phyloP scores from a whole-genome alignment of 2,888 invertebrate genomes.

The Philopedon plagiatum region DNA sequence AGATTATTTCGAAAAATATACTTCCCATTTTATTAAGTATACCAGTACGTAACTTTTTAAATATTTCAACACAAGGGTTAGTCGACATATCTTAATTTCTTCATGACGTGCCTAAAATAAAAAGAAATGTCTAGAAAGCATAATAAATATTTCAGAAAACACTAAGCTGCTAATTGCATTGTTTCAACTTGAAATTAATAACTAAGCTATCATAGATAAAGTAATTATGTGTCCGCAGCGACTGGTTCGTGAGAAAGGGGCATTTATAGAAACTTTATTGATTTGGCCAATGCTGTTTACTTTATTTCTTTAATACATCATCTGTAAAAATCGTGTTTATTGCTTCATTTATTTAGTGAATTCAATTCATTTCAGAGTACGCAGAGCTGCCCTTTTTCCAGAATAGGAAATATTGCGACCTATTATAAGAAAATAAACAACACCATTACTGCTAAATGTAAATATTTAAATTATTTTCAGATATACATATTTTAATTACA shows the following conservation, averaged over 20 bases:
- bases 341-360: conserved; percentile 12
- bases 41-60: too few species aligned
- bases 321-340: conserved; percentile 15
- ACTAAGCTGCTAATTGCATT: background rate
- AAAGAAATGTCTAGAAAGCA: background rate
- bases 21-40: too few species aligned
- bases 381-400: too few species aligned
- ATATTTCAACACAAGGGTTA: too few species aligned
- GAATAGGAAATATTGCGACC: too few species aligned
- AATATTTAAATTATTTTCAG: too few species aligned
- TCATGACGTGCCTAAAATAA: too few species aligned
- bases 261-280: conserved; percentile 44
- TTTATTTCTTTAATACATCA: conserved; percentile 15
- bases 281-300: conserved; percentile 10
- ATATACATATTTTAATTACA: too few species aligned
- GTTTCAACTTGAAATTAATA: conserved; percentile 25
- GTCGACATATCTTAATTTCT: too few species aligned
- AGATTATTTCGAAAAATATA: too few species aligned
- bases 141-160: background rate
- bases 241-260: conserved; percentile 41
- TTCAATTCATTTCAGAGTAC: background rate
- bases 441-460: too few species aligned
- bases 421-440: too few species aligned
- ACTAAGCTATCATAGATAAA: conserved; percentile 42
- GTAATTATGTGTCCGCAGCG: conserved; percentile 40